Base-by-base conservation (phyloP, 2,797 vertebrate species). In the Fringilla coelebs region DNA sequence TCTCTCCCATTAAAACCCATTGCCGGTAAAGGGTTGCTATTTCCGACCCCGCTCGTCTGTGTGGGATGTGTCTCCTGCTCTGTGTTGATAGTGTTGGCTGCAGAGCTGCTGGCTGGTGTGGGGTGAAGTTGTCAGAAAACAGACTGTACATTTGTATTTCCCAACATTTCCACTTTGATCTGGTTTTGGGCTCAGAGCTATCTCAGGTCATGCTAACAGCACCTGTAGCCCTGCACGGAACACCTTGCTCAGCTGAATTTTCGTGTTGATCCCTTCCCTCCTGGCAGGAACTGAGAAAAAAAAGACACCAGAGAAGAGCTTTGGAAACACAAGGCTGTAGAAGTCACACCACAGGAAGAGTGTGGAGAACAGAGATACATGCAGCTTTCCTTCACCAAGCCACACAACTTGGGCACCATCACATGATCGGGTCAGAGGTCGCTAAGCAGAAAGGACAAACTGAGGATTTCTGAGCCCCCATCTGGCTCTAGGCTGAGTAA, bases 121-220 rank as follows among this genome's bases (percentile, higher is more conserved):
- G 88, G n/a, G 54, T 67, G 86, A 96, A 84, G 57, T 36, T 40
- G 94, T 91, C 96, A 94, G 83, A 88, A 97, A 65, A 18, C 93
- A 85, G 84, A 62, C 75, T 11, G 6, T 73, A 84, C 93, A 63
- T 76, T 93, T 85, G 74, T 91, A 70, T 96, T 97, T 96, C 95
- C 85, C 90, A 78, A 10, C 65, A 83, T 89, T 96, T 92, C 75
- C 46, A 61, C 96, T 97, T 97, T 96, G 96, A 97, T 96, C 96
- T 97, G 92, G 78, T 91, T 88, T 95, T 85, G 3, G 91, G 85
- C 96, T 96, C 2, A 4, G 86, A 91, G 83, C 63, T 91, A 76
- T 95, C 82, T 96, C 96, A 94, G 94, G 89, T 95, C 87, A 90
- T 79, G 82, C 90, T 96, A 93, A 77, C 91, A 96, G 90, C 91